Conservation (phyloP, 1,140 invertebrate species). For the Atta texana region DNA sequence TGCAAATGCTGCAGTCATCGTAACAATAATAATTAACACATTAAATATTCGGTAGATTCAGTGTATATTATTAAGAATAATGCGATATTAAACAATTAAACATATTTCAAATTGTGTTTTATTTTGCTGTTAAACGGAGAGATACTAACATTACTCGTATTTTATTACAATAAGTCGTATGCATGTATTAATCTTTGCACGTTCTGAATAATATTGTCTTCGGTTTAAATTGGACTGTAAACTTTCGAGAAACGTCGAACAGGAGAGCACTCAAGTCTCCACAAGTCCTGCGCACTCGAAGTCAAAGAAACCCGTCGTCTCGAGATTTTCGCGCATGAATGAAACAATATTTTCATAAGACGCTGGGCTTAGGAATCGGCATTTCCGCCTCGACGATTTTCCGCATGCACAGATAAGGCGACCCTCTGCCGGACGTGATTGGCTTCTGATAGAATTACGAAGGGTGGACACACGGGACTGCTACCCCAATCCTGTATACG, state of each 20-base stretch:
- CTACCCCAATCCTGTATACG: slow-evolving; percentile 41
- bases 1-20: background rate
- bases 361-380: slow-evolving; percentile 65
- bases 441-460: slow-evolving; percentile 85
- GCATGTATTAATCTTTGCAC: slow-evolving; percentile 18
- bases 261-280: slow-evolving; percentile 26
- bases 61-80: background rate
- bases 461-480: slow-evolving; percentile 77
- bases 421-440: slow-evolving; percentile 82
- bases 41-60: background rate
- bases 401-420: slow-evolving; percentile 77
- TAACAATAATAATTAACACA: background rate
- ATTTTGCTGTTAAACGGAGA: background rate
- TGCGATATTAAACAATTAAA: background rate
- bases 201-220: slow-evolving; percentile 31
- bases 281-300: slow-evolving; percentile 19
- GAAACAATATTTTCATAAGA: slow-evolving; percentile 78
- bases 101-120: background rate
- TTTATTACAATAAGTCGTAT: slow-evolving; percentile 4
- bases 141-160: background rate
- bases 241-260: slow-evolving; percentile 25
- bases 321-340: slow-evolving; percentile 42
- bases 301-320: slow-evolving; percentile 48
- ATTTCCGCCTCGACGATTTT: slow-evolving; percentile 79
- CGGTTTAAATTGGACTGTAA: slow-evolving; percentile 36